Percentiles rank a stretch among this genome's conserved stretches.
Evolutionary conservation across 2,113 vertebrate genomes (phyloP).

Genomic region (Tamias sibiricus): DNA sequence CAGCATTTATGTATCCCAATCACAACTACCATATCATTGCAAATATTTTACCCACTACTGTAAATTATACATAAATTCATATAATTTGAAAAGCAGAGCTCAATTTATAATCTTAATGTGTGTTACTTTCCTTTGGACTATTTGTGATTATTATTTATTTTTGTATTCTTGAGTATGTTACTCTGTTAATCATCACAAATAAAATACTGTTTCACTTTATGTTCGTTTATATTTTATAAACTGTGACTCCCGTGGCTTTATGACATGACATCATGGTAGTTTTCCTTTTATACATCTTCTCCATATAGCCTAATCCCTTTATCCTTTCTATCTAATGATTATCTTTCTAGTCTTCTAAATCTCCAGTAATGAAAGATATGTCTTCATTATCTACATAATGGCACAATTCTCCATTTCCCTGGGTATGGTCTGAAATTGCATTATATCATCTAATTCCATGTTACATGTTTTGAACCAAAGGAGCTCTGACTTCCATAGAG

Average conservation of each 20-base stretch:
- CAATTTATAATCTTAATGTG: slow-evolving; percentile 58
- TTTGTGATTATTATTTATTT: not conserved
- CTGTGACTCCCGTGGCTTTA: not conserved
- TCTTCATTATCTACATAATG: not conserved
- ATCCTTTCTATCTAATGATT: not conserved
- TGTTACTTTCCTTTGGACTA: not conserved
- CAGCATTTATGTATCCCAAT: slow-evolving; percentile 78
- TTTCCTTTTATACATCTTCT: not conserved
- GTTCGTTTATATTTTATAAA: not conserved
- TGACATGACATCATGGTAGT: not conserved
- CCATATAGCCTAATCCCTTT: not conserved
- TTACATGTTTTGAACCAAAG: not conserved
- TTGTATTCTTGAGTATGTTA: not conserved
- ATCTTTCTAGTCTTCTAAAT: slow-evolving; percentile 1
- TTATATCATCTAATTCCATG: not conserved
- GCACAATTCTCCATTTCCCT: not conserved
- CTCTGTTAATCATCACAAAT: not conserved
- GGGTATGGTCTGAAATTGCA: not conserved
- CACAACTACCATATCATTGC: slow-evolving; percentile 75
- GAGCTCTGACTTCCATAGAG: not conserved
- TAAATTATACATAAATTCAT: slow-evolving; percentile 74
- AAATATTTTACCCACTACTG: slow-evolving; percentile 2
- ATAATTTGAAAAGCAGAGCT: slow-evolving; percentile 72
- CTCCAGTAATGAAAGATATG: not conserved
- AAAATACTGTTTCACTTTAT: not conserved